Evolutionary conservation across 2,888 invertebrate species (phyloP), one percentile per base, ranked within the genome.

Genomic region (Gerosis bhagava): DNA sequence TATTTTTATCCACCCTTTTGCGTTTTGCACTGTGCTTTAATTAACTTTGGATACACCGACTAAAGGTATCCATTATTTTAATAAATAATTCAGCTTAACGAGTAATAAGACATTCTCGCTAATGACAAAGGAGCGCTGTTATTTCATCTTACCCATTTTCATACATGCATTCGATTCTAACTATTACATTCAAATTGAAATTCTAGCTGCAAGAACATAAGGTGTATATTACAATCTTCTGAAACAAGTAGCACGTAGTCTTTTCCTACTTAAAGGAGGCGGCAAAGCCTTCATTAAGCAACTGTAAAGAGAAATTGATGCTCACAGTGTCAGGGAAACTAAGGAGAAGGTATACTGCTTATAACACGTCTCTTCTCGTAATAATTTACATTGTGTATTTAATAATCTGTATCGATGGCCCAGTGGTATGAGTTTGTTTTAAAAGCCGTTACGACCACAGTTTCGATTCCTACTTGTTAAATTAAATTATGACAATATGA

Each of bases 231-330:
- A 17, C 36, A 22, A 16, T 11, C 15, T 4, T 21, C 13, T 6
- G 3, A 21, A 28, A 15, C 3, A 13, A 42, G 21, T 7, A 37
- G 31, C 37, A 49, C 21, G 15, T 40, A 35, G 22, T 19, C 32
- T 16, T 43, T 42, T 28, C 26, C 47, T 40, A 26, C 43, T 31
- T 35, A 63, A 60, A 11, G 63, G 60, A 65, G 65, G 60, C 66
- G 62, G 61, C 63, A 68, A 64, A 67, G 68, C 65, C 65, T 71
- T 72, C 73, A 70, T 71, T 70, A 73, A 67, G 63, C 65, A 59
- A 62, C 65, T 60, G 64, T 63, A 63, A 60, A 61, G 57, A 56
- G 61, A 56, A 64, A 60, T 61, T 62, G 60, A 57, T 43, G 60
- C 53, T 24, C 19, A 61, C 29, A 22, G 19, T 58, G 57, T 46